phyloP scores from a whole-genome alignment of 2,888 invertebrate species.

The Craniophora ligustri region DNA sequence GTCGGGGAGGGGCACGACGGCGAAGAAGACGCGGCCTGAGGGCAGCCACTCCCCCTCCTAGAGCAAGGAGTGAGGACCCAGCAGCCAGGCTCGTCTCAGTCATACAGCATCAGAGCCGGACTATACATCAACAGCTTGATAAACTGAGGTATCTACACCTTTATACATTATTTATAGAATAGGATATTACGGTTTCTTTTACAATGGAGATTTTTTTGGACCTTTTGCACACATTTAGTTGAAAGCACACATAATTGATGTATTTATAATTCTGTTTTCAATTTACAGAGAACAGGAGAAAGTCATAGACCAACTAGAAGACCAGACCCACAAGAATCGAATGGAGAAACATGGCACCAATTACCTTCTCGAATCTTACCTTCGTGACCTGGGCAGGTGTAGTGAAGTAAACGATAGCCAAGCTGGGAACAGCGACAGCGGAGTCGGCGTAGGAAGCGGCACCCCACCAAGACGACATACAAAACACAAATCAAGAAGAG shows the following conservation, averaged over 20 bases:
- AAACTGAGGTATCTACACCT: constrained; percentile 78
- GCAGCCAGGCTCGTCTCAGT: constrained; percentile 82
- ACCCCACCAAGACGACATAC: constrained; percentile 87
- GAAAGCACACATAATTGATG: too few species aligned
- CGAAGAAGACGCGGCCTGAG: constrained; percentile 70
- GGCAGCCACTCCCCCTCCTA: constrained; percentile 75
- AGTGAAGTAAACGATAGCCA: constrained; percentile 86
- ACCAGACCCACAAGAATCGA: constrained; percentile 92
- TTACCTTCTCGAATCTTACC: constrained; percentile 93
- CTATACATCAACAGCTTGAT: constrained; percentile 84
- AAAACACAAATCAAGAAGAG: constrained; percentile 86
- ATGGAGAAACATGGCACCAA: constrained; percentile 93
- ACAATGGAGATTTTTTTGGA: too few species aligned
- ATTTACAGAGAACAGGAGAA: constrained; percentile 91
- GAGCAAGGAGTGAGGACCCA: constrained; percentile 76
- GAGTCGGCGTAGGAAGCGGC: constrained; percentile 91
- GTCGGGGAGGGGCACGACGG: constrained; percentile 70
- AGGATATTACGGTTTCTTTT: neutral
- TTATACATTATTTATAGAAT: neutral
- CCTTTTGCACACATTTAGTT: too few species aligned
- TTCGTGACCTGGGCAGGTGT: constrained; percentile 83
- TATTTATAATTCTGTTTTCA: constrained; percentile 2
- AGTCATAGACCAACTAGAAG: constrained; percentile 93
- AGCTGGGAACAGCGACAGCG: constrained; percentile 92
- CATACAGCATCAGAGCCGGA: constrained; percentile 83